Conservation (phyloP, 2,113 vertebrate species). For the Proteles cristata region DNA sequence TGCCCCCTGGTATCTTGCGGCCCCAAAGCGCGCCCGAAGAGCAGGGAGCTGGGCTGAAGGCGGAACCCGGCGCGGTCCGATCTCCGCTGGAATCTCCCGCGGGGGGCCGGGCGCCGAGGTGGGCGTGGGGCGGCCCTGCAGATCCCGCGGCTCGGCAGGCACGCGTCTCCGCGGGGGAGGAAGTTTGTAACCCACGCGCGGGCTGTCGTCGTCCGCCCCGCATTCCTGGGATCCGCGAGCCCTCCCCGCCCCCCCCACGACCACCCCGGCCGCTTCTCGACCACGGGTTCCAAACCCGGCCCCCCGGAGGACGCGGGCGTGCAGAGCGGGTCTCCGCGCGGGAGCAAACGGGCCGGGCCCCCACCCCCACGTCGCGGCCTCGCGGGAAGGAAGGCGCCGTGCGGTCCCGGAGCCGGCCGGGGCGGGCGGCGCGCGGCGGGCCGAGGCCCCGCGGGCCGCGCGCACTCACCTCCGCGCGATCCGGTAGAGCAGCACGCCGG, state of each 20-base stretch:
- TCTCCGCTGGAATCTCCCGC: neutral
- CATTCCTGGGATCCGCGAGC: neutral
- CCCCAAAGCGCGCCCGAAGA: neutral
- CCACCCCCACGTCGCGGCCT: neutral
- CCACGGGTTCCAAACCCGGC: neutral
- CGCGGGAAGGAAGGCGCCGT: neutral
- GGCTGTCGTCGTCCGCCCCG: no score
- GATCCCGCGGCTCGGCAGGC: neutral
- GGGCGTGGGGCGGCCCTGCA: neutral
- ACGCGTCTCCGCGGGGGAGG: neutral
- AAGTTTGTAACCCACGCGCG: neutral
- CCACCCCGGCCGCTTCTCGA: neutral
- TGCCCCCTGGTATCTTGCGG: neutral
- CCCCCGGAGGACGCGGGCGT: neutral
- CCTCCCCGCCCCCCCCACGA: neutral
- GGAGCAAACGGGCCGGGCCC: neutral
- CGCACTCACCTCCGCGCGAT: conserved; percentile 90
- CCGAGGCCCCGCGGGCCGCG: neutral
- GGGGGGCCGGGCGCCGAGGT: neutral
- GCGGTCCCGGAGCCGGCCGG: neutral
- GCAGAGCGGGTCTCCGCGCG: neutral
- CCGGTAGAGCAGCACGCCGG: conserved; percentile 91
- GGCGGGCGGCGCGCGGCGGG: neutral
- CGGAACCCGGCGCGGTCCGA: neutral
- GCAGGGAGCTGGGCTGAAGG: neutral